phyloP scores from a whole-genome alignment of 2,797 vertebrate genomes.

The Myiotriccus ornatus region DNA sequence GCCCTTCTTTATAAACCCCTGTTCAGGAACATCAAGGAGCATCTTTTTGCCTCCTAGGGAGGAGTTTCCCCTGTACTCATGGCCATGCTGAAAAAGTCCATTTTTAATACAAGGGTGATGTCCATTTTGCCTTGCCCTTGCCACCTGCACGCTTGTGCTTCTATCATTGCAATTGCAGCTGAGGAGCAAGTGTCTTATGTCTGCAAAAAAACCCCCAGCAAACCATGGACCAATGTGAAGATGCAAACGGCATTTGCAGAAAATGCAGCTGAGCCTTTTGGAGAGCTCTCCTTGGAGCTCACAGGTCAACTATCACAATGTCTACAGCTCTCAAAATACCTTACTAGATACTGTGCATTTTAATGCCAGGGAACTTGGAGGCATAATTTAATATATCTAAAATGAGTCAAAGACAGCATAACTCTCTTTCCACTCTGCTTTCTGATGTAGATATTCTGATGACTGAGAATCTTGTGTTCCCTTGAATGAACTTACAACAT shows the following conservation, averaged over 20 bases:
- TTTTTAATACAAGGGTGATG: not conserved
- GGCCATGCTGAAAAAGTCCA: not conserved
- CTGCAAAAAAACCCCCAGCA: too few relatives aligned
- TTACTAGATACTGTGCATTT: not conserved
- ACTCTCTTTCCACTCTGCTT: not conserved
- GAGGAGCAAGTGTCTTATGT: not conserved
- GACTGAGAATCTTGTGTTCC: not conserved
- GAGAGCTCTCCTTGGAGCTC: not conserved
- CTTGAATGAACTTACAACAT: not conserved
- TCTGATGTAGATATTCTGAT: not conserved
- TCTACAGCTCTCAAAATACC: not conserved
- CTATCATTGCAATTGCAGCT: not conserved
- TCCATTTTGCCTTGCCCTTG: not conserved
- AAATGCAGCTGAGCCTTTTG: not conserved
- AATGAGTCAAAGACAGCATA: not conserved
- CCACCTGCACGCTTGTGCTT: not conserved
- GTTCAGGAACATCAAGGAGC: not conserved
- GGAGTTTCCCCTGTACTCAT: not conserved
- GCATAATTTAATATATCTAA: not conserved
- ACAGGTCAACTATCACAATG: not conserved
- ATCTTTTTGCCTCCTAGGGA: not conserved
- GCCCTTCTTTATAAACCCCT: not conserved
- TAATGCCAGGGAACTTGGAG: not conserved
- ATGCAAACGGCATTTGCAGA: not conserved
- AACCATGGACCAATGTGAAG: accelerated